Evolutionary conservation across 2,797 vertebrate species (phyloP).

Genomic region (Esox masquinongy): DNA sequence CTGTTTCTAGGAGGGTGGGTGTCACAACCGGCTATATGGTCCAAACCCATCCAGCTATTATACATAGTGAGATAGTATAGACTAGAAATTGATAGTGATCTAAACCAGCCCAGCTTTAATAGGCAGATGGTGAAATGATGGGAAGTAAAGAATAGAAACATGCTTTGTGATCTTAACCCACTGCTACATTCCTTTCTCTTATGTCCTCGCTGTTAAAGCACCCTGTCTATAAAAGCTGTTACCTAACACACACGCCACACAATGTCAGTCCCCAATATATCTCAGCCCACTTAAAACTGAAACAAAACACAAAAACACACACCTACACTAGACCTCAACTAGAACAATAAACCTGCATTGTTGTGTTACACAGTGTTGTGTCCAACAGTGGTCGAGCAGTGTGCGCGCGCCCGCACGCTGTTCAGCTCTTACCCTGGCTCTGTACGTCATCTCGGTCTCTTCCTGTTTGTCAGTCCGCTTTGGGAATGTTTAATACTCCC

Average conservation of each 20-base stretch:
- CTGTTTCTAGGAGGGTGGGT: background rate
- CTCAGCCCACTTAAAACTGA: background rate
- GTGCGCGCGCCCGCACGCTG: background rate
- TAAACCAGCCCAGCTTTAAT: too few relatives aligned
- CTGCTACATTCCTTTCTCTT: conserved; percentile 24
- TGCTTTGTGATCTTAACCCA: background rate
- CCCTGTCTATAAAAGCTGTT: conserved; percentile 6
- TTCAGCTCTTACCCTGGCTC: conserved; percentile 70
- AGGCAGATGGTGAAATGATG: too few relatives aligned
- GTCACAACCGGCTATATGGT: background rate
- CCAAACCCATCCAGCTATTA: background rate
- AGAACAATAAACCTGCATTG: background rate
- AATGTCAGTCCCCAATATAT: background rate
- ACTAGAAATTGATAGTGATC: too few relatives aligned
- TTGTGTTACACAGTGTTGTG: background rate
- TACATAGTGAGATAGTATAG: too few relatives aligned
- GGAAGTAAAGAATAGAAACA: too few relatives aligned
- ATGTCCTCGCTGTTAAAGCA: conserved; percentile 34
- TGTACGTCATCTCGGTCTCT: conserved; percentile 70
- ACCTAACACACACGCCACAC: background rate
- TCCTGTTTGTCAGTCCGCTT: conserved; percentile 20
- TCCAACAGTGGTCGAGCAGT: background rate
- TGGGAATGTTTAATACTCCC: conserved; percentile 23
- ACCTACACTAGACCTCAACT: background rate
- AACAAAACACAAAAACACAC: background rate